Conservation (phyloP, 1,140 invertebrate genomes). For the Zaprionus camerounensis region DNA sequence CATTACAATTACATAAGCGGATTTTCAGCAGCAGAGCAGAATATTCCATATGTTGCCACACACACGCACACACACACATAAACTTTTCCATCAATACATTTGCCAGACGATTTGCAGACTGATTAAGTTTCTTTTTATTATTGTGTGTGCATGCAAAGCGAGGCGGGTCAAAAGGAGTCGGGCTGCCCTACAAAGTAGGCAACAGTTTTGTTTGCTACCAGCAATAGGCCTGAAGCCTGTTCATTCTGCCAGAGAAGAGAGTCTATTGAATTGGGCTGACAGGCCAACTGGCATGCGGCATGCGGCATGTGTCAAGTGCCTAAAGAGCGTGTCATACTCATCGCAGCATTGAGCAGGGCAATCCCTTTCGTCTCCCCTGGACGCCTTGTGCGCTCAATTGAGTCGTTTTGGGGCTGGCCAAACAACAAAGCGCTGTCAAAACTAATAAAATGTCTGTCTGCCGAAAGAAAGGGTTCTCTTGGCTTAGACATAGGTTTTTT, state of each 20-base stretch:
- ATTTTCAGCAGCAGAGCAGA: conserved; percentile 42
- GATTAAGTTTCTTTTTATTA: conserved; percentile 76
- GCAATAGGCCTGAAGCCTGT: not conserved
- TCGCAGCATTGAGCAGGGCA: conserved; percentile 49
- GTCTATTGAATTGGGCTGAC: conserved; percentile 64
- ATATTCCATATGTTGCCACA: not conserved
- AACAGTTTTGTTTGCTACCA: conserved; percentile 38
- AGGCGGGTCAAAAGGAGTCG: conserved; percentile 26
- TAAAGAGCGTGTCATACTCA: conserved; percentile 69
- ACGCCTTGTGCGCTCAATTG: conserved; percentile 30
- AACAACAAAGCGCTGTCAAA: conserved; percentile 79
- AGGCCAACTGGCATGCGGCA: conserved; percentile 69
- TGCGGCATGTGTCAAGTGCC: conserved; percentile 73
- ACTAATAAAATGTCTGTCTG: conserved; percentile 82
- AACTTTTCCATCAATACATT: conserved; percentile 34
- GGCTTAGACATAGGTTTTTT: conserved; percentile 24
- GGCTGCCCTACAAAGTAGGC: conserved; percentile 34
- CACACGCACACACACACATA: conserved; percentile 1
- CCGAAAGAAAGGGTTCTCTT: conserved; percentile 63
- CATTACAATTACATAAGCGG: conserved; percentile 80
- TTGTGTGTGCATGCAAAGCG: conserved; percentile 57
- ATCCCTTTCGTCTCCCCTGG: not conserved
- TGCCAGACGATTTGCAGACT: conserved; percentile 72
- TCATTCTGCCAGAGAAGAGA: conserved; percentile 1
- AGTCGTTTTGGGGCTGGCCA: conserved; percentile 26